phyloP scores from a whole-genome alignment of 2,797 vertebrate species.

The Coluber constrictor region DNA sequence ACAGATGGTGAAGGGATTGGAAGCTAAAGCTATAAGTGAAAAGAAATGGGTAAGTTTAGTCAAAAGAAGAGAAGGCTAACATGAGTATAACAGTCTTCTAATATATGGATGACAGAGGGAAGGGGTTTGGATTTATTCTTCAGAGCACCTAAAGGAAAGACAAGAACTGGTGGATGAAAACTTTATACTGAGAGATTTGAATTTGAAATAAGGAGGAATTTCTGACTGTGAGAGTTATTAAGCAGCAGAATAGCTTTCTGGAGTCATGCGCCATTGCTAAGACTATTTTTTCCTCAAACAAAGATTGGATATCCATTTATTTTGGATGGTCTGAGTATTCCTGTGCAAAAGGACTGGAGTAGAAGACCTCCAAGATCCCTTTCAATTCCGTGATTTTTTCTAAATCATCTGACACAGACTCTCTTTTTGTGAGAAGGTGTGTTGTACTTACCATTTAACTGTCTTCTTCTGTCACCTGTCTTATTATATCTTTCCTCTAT shows the following conservation, averaged over 20 bases:
- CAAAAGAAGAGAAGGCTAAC: neutral
- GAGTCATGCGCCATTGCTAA: neutral
- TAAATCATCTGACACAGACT: neutral
- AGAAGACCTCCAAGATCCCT: neutral
- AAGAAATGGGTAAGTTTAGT: neutral
- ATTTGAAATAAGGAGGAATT: neutral
- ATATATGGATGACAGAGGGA: neutral
- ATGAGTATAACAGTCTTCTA: neutral
- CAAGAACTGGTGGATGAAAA: neutral
- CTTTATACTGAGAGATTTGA: neutral
- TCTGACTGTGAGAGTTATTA: neutral
- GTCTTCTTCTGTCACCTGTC: neutral
- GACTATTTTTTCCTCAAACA: neutral
- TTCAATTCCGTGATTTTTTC: neutral
- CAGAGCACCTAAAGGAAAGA: neutral
- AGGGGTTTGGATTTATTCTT: neutral
- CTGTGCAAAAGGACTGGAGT: neutral
- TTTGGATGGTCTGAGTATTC: neutral
- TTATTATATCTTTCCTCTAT: neutral
- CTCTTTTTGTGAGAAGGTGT: neutral
- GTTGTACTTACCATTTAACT: neutral
- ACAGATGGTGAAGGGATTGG: neutral
- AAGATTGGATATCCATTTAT: neutral
- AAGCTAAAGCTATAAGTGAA: neutral
- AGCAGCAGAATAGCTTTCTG: neutral